Percentiles rank a stretch among this genome's conserved stretches.
These are phyloP conservation scores for Ophion slaviceki DNA, from an alignment of 2,888 invertebrate genomes.

Conservation along the genomic window DNA sequence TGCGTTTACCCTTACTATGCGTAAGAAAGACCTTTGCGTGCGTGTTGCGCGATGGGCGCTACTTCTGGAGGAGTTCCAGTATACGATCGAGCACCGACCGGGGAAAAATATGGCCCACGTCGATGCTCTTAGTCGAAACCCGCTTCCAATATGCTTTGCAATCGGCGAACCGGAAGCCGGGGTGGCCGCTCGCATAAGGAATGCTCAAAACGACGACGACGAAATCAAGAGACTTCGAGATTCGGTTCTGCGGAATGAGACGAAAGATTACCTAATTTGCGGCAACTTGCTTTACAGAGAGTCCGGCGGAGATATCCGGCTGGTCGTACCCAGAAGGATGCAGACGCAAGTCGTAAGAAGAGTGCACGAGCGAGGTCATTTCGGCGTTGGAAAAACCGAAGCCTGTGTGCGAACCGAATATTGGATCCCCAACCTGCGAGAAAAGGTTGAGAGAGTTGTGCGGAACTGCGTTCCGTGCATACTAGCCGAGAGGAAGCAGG, in stretches of 20 bases:
- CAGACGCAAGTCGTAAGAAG: constrained; percentile 19
- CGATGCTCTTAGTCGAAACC: constrained; percentile 70
- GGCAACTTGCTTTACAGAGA: constrained; percentile 15
- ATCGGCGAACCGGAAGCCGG: constrained; percentile 23
- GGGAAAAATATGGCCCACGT: constrained; percentile 67
- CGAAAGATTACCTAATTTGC: constrained; percentile 24
- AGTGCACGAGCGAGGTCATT: constrained; percentile 50
- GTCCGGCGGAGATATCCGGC: constrained; percentile 4
- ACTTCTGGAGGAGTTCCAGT: constrained; percentile 14
- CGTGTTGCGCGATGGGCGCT: constrained; percentile 17
- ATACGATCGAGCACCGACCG: constrained; percentile 9
- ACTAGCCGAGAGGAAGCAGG: constrained; percentile 51
- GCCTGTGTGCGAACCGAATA: constrained; percentile 48
- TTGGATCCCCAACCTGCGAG: constrained; percentile 31
- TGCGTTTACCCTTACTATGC: not conserved
- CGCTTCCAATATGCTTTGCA: constrained; percentile 51
- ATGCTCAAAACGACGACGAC: constrained; percentile 38
- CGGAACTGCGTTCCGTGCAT: constrained; percentile 55
- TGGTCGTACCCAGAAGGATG: constrained; percentile 40
- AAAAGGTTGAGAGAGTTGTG: constrained; percentile 58
- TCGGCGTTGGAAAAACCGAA: constrained; percentile 49
- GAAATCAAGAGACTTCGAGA: constrained; percentile 1
- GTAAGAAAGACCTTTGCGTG: constrained; percentile 11
- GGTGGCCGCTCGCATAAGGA: constrained; percentile 17
- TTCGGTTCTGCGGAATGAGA: not conserved